These are phyloP conservation scores for Syrrhaptes paradoxus DNA, from an alignment of 2,113 vertebrate species.

Conservation along the genomic window DNA sequence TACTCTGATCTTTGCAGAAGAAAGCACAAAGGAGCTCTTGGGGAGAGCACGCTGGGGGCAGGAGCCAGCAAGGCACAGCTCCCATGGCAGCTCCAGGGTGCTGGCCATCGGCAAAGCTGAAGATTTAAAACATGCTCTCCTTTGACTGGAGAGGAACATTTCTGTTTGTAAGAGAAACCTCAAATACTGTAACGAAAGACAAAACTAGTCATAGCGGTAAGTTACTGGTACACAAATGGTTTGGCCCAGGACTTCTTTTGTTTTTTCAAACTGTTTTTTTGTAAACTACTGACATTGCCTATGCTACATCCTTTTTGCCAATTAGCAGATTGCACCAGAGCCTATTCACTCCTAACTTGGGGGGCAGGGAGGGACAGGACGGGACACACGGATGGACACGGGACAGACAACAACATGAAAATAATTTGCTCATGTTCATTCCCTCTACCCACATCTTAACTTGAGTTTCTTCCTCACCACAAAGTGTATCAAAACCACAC, in stretches of 20 bases:
- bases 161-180: background rate
- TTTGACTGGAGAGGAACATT: background rate
- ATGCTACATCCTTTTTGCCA: background rate
- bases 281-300: background rate
- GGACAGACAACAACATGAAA: constrained; percentile 54
- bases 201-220: background rate
- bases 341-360: background rate
- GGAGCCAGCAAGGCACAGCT: background rate
- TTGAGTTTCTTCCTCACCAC: constrained; percentile 9
- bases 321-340: background rate
- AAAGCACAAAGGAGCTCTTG: background rate
- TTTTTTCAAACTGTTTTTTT: background rate
- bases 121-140: background rate
- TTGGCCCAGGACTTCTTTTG: background rate
- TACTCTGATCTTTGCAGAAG: background rate
- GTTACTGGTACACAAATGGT: background rate
- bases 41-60: background rate
- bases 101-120: background rate
- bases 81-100: background rate
- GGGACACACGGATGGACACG: constrained; percentile 45
- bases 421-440: background rate
- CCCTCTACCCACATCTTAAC: background rate
- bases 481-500: background rate
- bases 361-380: constrained; percentile 48
- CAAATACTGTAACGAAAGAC: background rate